Evolutionary conservation across 2,113 vertebrate genomes (phyloP).

Genomic region (Malurus cyaneus): DNA sequence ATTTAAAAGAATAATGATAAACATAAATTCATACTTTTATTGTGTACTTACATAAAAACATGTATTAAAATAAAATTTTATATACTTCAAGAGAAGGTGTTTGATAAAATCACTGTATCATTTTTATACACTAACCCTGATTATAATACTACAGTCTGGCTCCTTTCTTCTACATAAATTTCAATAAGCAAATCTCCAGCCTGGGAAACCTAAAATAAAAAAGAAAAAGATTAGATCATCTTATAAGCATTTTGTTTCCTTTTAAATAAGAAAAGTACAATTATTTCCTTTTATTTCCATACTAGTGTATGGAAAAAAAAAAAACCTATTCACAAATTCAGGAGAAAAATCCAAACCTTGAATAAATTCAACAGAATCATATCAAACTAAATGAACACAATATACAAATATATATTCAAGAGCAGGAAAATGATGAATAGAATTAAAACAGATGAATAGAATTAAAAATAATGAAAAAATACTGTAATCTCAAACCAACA

Average conservation of each 20-base stretch:
- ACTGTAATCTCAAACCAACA: background rate
- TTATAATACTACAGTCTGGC: slow-evolving; percentile 90
- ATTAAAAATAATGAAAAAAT: background rate
- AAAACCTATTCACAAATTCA: background rate
- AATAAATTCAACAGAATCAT: background rate
- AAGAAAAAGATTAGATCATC: background rate
- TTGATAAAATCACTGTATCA: background rate
- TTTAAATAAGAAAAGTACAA: background rate
- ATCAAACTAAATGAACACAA: background rate
- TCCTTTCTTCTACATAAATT: slow-evolving; percentile 91
- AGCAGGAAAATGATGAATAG: background rate
- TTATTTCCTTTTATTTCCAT: background rate
- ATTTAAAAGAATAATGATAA: background rate
- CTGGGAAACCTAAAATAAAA: slow-evolving; percentile 84
- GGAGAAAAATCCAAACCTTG: background rate
- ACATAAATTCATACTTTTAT: background rate
- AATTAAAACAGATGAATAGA: background rate
- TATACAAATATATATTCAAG: background rate
- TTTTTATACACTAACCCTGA: slow-evolving; percentile 78
- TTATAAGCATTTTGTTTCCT: background rate
- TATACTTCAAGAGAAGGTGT: background rate
- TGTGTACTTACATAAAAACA: background rate
- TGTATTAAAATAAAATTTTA: background rate
- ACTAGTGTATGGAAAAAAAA: background rate
- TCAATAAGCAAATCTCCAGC: slow-evolving; percentile 95